Evolutionary conservation across 2,113 vertebrate genomes (phyloP).

Genomic region (Loxodonta africana): DNA sequence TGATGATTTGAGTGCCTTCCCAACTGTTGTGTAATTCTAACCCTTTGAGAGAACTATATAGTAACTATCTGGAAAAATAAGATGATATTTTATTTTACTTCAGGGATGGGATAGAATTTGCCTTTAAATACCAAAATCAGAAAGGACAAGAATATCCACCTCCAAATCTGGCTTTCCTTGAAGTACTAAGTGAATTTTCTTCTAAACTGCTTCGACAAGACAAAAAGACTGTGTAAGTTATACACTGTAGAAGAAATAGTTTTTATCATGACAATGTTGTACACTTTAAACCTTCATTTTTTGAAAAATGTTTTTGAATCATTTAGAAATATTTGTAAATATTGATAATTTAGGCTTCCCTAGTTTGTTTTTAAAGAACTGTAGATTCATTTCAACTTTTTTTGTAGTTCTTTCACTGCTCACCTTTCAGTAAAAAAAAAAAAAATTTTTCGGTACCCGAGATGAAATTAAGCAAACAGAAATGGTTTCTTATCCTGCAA

Average conservation of each 20-base stretch:
- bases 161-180: conserved; percentile 97
- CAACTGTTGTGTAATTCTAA: conserved; percentile 53
- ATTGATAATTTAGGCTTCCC: neutral
- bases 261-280: conserved; percentile 34
- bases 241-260: neutral
- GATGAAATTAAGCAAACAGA: conserved; percentile 23
- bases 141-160: conserved; percentile 98
- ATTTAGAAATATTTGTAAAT: neutral
- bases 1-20: conserved; percentile 42
- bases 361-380: conserved; percentile 44
- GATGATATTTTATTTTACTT: conserved; percentile 55
- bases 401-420: neutral
- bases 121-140: conserved; percentile 98
- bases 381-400: conserved; percentile 39
- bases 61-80: conserved; percentile 61
- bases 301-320: conserved; percentile 4
- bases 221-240: conserved; percentile 99
- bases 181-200: conserved; percentile 98
- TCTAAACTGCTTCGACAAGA: conserved; percentile 98
- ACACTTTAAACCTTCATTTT: conserved; percentile 26
- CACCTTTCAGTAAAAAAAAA: neutral
- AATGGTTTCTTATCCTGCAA: conserved; percentile 45
- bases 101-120: conserved; percentile 99
- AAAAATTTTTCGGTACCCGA: neutral
- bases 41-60: neutral